phyloP scores from a whole-genome alignment of 2,797 vertebrate species.

The Aldrovandia affinis region DNA sequence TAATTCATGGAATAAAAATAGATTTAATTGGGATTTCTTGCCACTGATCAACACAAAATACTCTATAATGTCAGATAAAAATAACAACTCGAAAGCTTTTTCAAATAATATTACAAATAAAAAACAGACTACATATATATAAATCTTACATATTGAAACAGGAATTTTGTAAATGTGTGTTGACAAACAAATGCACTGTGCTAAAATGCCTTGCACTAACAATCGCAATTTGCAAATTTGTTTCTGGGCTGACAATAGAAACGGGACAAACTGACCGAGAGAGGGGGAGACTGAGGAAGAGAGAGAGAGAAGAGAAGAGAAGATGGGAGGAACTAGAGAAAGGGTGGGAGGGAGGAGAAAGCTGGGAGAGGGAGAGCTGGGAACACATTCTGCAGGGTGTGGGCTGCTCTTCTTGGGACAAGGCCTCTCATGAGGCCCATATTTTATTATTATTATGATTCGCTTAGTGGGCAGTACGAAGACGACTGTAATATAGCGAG shows the following conservation, averaged over 20 bases:
- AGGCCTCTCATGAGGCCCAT: slow-evolving; percentile 1
- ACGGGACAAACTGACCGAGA: slow-evolving; percentile 18
- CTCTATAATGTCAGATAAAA: too few species aligned
- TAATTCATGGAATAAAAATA: too few species aligned
- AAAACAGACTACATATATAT: too few species aligned
- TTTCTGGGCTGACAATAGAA: not conserved
- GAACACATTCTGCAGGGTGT: slow-evolving; percentile 5
- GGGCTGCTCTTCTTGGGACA: slow-evolving; percentile 14
- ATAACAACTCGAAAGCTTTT: too few species aligned
- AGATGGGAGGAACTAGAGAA: not conserved
- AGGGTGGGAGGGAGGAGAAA: slow-evolving; percentile 1
- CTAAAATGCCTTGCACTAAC: too few species aligned
- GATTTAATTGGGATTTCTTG: too few species aligned
- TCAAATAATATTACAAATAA: too few species aligned
- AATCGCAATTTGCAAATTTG: too few species aligned
- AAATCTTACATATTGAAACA: too few species aligned
- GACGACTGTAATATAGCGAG: not conserved
- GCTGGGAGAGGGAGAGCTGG: slow-evolving; percentile 17
- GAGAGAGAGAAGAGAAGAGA: not conserved
- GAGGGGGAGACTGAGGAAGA: slow-evolving; percentile 25
- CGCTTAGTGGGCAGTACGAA: not conserved
- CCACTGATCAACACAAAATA: too few species aligned
- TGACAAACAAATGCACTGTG: too few species aligned
- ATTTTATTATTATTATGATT: slow-evolving; percentile 10
- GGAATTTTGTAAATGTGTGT: too few species aligned